Evolutionary conservation across 1,140 invertebrate genomes (phyloP).

Genomic region (Lasaia peninsularis): DNA sequence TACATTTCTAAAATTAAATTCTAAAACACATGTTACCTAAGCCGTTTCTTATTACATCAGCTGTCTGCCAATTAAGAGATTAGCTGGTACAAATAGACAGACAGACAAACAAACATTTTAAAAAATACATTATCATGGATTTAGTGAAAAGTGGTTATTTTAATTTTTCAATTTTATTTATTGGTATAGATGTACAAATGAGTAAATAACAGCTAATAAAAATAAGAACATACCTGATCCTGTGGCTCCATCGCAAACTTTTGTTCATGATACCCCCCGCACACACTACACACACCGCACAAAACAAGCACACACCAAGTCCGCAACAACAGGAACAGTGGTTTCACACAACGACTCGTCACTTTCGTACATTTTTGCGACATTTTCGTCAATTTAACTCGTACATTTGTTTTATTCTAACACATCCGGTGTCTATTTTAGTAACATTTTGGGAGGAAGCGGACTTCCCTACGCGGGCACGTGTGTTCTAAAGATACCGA

Average conservation of each 20-base stretch:
- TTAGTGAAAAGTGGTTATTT: no score
- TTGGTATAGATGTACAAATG: no score
- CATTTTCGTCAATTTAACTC: constrained; percentile 39
- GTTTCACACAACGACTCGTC: constrained; percentile 53
- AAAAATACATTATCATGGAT: no score
- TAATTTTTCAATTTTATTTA: constrained; percentile 13
- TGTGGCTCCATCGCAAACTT: constrained; percentile 90
- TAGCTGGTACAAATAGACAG: no score
- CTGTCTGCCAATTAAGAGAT: no score
- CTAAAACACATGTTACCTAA: no score
- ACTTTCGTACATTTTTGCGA: constrained; percentile 45
- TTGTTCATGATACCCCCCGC: constrained; percentile 57
- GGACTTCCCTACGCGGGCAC: constrained; percentile 36
- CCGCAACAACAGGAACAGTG: constrained; percentile 61
- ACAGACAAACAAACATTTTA: no score
- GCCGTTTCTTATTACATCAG: no score
- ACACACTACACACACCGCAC: constrained; percentile 40
- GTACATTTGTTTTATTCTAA: constrained; percentile 23
- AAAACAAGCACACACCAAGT: constrained; percentile 43
- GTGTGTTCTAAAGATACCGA: constrained; percentile 36
- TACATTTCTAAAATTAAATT: no score
- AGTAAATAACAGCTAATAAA: constrained; percentile 1
- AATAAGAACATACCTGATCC: constrained; percentile 76
- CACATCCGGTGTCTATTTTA: constrained; percentile 38
- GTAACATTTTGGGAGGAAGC: constrained; percentile 48